Evolutionary conservation across 92 coral and sea anemone genomes (phyloP).

Genomic region (Chrysogorgia sp.): DNA sequence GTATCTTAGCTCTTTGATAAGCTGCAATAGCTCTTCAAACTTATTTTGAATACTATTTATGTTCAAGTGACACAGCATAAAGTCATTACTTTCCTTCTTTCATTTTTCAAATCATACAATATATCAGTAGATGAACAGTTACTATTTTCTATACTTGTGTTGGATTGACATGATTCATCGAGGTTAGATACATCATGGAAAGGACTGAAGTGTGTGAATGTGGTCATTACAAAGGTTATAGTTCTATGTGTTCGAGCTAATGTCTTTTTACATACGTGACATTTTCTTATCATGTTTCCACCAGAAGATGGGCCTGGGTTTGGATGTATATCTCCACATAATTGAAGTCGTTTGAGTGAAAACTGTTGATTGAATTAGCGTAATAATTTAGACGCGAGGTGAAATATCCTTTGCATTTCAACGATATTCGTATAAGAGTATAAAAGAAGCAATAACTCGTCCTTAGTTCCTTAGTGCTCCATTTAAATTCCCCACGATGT

Average conservation of each 20-base stretch:
- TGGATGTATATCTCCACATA: slow-evolving; percentile 17
- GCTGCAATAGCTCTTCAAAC: slow-evolving; percentile 12
- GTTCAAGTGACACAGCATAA: slow-evolving; percentile 26
- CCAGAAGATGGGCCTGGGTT: slow-evolving; percentile 7
- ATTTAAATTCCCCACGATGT: too few relatives aligned
- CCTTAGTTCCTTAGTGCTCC: too few relatives aligned
- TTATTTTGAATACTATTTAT: slow-evolving; percentile 17
- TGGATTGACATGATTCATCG: not conserved
- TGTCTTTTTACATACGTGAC: slow-evolving; percentile 7
- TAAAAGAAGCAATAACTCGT: too few relatives aligned
- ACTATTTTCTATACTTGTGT: not conserved
- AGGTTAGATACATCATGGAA: slow-evolving; percentile 18
- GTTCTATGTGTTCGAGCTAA: slow-evolving; percentile 16
- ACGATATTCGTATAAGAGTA: too few relatives aligned
- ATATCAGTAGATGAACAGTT: not conserved
- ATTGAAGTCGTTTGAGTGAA: slow-evolving; percentile 3
- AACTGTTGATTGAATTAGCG: too few relatives aligned
- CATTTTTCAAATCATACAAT: not conserved
- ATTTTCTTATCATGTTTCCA: not conserved
- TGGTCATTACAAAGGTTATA: not conserved
- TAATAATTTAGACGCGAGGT: too few relatives aligned
- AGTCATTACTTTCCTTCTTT: slow-evolving; percentile 17
- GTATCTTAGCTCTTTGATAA: too few relatives aligned
- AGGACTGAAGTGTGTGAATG: slow-evolving; percentile 13
- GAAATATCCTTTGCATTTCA: too few relatives aligned